Base-by-base conservation (phyloP, 2,797 vertebrate genomes). In the Protonibea diacanthus region DNA sequence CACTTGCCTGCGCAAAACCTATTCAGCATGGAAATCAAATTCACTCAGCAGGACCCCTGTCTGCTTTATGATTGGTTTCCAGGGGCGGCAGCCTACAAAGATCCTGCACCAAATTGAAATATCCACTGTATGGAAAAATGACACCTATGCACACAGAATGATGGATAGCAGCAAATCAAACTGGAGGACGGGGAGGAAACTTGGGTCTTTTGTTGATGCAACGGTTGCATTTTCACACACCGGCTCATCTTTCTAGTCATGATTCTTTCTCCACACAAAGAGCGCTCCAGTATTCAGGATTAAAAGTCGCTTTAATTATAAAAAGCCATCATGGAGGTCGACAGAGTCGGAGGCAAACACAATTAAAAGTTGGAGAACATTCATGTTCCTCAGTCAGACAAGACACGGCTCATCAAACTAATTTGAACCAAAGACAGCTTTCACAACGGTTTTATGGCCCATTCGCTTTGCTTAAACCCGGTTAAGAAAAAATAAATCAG, bases 1-100 rank as follows among this genome's bases (percentile, higher is more conserved):
- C 70, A 80, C 83, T 83, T 73, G 69, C 57, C 76, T 65, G 70
- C 70, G 57, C 73, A 81, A 86, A 38, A 72, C 65, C 62, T 68
- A 82, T 82, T 84, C 67, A 78, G 75, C 70, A 69, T 59, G 75
- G 69, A 84, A 83, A 84, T 87, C 71, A 71, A 68, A 85, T 84
- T 83, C 78, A 69, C 80, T 73, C 85, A 85, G 81, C 74, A 18
- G 70, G 85, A 42, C 66, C 63, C 55, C 53, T 53, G 59, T 74
- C 55, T 59, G 77, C 72, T 71, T 69, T 71, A 45, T 74, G 78
- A 88, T 87, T 80, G 80, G 74, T 78, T 87, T 88, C 72, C 72
- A 83, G 69, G 80, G 72, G 83, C 81, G 60, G 67, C 63, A 15
- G 64, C 74, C 67, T 15, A 61, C 71, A 75, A 80, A 84, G 68